phyloP scores from a whole-genome alignment of 2,113 vertebrate genomes.

The Buteo buteo region DNA sequence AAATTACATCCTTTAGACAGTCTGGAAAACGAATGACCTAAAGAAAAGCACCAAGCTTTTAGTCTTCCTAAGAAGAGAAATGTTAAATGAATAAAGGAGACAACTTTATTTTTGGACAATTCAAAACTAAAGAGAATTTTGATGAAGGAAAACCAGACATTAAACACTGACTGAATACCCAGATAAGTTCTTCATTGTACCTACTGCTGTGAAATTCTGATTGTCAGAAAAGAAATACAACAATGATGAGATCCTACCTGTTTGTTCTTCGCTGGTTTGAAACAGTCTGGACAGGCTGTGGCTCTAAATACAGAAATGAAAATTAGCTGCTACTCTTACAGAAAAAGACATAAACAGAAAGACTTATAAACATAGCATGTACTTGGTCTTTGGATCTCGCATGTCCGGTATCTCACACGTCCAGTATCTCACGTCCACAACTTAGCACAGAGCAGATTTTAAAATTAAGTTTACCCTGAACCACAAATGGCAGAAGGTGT shows the following conservation, averaged over 20 bases:
- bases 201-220: background rate
- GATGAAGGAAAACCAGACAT: background rate
- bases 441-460: background rate
- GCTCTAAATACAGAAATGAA: slow-evolving; percentile 75
- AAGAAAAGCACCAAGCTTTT: background rate
- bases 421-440: background rate
- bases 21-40: background rate
- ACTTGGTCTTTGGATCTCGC: background rate
- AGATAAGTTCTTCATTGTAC: background rate
- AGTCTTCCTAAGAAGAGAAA: background rate
- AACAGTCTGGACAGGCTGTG: slow-evolving; percentile 84
- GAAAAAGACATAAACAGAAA: background rate
- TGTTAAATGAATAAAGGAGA: background rate
- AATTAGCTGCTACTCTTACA: slow-evolving; percentile 1
- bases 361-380: background rate
- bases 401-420: background rate
- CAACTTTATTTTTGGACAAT: background rate
- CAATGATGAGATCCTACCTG: slow-evolving; percentile 73
- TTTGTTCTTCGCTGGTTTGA: slow-evolving; percentile 93
- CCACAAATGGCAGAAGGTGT: background rate
- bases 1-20: background rate
- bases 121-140: background rate
- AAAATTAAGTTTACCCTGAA: background rate
- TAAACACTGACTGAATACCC: background rate
- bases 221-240: background rate